Base-by-base conservation (phyloP, 2,113 vertebrate species). In the Cyprinodon brontotheroides region DNA sequence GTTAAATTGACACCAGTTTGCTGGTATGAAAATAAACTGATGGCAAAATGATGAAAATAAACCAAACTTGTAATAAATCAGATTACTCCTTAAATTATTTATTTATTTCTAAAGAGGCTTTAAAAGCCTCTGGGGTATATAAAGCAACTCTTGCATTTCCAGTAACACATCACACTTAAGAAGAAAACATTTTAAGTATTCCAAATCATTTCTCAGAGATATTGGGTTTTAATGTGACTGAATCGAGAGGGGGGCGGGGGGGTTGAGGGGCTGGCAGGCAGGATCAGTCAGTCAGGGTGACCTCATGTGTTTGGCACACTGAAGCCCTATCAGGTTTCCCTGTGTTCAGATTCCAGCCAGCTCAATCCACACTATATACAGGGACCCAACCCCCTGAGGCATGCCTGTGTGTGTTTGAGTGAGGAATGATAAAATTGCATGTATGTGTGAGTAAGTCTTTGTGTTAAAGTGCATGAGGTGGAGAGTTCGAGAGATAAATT, bases 261-360 rank as follows among this genome's bases (percentile, higher is more conserved):
- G 43, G 80, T 78, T 67, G 77, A 67, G 72, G 62, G 70, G 65
- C 72, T 78, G 87, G 89, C 80, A 74, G 86, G 82, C 84, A 64
- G 83, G 89, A 84, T 85, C 86, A 86, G 83, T 88, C 87, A 87
- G 79, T 90, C 90, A 91, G 92, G 92, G 90, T 93, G 93, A 94
- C 92, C 90, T 93, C 92, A 94, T 93, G 88, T 82, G 88, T 92
- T 90, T 93, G 91, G 92, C 92, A 89, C 81, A 79, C 82, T 75
- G 80, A 85, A 89, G 63, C 81, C 81, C 88, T 91, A 93, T 94
- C 92, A 89, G 88, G 90, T 93, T 94, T 92, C 92, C 88, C 82
- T 80, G 72, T 71, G 87, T 84, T 87, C 89, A 86, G 92, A 92
- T 89, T 94, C 90, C 83, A 90, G 81, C 84, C 80, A 65, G 79